Evolutionary conservation across 2,888 invertebrate genomes (phyloP).

Genomic region (Drosophila picticornis): DNA sequence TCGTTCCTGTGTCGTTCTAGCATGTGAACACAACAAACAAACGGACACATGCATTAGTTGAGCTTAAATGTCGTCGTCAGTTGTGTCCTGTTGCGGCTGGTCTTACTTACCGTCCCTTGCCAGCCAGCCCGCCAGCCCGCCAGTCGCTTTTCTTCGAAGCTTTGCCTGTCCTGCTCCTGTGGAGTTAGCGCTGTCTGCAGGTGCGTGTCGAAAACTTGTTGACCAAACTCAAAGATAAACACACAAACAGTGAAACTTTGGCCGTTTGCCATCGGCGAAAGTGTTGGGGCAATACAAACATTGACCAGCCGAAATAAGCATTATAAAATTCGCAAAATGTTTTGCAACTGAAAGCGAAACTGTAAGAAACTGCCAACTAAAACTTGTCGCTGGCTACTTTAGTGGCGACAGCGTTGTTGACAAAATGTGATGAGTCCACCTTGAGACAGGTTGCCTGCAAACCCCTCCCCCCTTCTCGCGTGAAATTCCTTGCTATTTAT

Average conservation of each 20-base stretch:
- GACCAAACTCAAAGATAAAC: conserved; percentile 81
- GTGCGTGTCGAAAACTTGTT: conserved; percentile 76
- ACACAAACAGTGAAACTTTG: conserved; percentile 52
- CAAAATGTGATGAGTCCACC: conserved; percentile 45
- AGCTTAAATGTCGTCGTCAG: conserved; percentile 67
- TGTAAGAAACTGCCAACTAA: conserved; percentile 29
- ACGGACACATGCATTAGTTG: conserved; percentile 79
- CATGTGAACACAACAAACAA: conserved; percentile 75
- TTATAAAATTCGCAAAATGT: conserved; percentile 73
- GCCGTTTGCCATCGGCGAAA: conserved; percentile 54
- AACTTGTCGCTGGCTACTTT: conserved; percentile 43
- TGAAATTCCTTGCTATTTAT: conserved; percentile 73
- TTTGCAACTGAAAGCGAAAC: conserved; percentile 68
- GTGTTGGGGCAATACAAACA: conserved; percentile 71
- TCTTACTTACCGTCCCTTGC: conserved; percentile 23
- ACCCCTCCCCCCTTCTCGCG: background rate
- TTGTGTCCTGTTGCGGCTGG: conserved; percentile 29
- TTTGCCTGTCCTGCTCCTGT: conserved; percentile 19
- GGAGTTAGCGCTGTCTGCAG: conserved; percentile 58
- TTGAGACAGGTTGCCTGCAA: conserved; percentile 33
- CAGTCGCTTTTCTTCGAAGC: background rate
- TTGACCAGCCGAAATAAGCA: conserved; percentile 69
- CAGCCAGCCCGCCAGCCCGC: conserved; percentile 7
- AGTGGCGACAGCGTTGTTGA: background rate
- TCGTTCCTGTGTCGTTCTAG: conserved; percentile 34